A percentile compares a stretch with the other conserved stretches of the same genome.
Conservation (phyloP, 2,113 vertebrate genomes). For the Crypturellus undulatus region DNA sequence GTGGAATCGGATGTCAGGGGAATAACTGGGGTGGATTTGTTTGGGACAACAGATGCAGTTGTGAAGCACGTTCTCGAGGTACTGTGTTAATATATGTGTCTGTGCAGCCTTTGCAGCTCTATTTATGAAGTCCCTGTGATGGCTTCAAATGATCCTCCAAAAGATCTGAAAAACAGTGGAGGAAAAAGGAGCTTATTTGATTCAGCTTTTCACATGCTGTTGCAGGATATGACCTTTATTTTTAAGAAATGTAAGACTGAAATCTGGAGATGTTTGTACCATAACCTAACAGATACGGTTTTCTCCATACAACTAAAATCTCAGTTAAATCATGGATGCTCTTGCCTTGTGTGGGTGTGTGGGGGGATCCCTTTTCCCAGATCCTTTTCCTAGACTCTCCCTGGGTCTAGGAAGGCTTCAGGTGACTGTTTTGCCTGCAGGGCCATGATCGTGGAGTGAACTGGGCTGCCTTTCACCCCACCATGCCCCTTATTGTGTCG, state of each 20-base stretch:
- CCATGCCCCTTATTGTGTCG: conserved; percentile 96
- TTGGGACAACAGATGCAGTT: conserved; percentile 93
- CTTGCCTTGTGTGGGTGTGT: not conserved
- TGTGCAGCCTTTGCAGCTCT: no score
- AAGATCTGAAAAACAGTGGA: not conserved
- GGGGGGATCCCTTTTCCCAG: not conserved
- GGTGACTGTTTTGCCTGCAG: conserved; percentile 36
- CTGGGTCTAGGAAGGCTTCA: not conserved
- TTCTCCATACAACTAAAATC: not conserved
- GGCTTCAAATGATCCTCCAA: not conserved
- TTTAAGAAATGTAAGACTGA: not conserved
- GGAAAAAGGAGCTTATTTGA: no score
- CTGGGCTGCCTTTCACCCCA: conserved; percentile 97
- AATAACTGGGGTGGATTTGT: conserved; percentile 93
- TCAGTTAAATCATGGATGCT: not conserved
- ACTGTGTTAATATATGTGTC: not conserved
- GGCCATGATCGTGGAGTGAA: conserved; percentile 96
- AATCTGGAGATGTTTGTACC: not conserved
- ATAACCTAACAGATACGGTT: no score
- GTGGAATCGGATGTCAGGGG: conserved; percentile 93
- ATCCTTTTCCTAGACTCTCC: no score
- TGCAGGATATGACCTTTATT: not conserved
- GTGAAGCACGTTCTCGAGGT: conserved; percentile 98
- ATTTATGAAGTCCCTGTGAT: not conserved
- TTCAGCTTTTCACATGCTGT: not conserved